Percentiles rank a stretch among this genome's conserved stretches.
Conservation (phyloP, 2,113 vertebrate genomes). For the Cairina moschata region DNA sequence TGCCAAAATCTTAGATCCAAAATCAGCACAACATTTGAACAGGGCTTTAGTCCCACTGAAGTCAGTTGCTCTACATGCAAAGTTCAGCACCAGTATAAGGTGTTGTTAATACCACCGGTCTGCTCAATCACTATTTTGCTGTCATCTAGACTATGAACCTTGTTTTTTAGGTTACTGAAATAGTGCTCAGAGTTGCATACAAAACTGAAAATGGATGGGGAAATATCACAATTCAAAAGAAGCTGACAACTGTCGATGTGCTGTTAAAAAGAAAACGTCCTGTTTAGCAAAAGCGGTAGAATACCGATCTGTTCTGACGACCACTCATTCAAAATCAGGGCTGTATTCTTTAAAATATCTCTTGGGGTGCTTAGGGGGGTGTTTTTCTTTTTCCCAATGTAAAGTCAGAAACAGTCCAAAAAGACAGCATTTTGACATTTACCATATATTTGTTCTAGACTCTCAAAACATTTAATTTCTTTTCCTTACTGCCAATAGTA, state of each 20-base stretch:
- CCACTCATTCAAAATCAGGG: conserved; percentile 4
- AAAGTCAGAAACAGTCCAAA: background rate
- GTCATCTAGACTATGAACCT: background rate
- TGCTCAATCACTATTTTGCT: background rate
- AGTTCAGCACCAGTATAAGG: background rate
- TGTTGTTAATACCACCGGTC: background rate
- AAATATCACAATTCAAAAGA: background rate
- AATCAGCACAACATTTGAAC: background rate
- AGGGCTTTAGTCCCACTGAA: background rate
- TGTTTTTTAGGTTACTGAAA: background rate
- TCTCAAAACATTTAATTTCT: background rate
- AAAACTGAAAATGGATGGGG: background rate
- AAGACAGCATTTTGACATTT: background rate
- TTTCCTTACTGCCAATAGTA: background rate
- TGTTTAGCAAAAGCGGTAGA: background rate
- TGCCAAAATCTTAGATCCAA: background rate
- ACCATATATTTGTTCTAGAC: background rate
- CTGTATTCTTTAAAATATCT: background rate
- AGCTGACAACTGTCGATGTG: background rate
- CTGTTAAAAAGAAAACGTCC: background rate
- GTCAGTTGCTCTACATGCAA: background rate
- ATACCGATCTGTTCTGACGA: background rate
- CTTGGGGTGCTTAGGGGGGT: background rate
- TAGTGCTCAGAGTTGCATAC: accelerated
- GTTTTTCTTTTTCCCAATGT: background rate